Percentiles rank a stretch among this genome's conserved stretches.
phyloP scores from a whole-genome alignment of 2,888 invertebrate species.

The Chrysolina haemoptera region DNA sequence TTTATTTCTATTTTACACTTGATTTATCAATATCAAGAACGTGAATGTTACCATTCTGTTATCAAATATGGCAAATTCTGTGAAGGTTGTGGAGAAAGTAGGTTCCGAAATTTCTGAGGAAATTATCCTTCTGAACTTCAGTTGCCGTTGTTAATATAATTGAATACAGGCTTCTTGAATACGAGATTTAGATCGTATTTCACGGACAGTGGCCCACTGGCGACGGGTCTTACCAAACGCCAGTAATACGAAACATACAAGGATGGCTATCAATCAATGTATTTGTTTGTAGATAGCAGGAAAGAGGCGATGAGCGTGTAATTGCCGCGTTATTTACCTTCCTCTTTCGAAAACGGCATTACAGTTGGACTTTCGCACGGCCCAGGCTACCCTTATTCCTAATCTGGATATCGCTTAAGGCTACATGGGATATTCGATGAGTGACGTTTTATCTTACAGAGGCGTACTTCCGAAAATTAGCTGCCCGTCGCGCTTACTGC shows the following conservation, averaged over 20 bases:
- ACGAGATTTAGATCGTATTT: no score
- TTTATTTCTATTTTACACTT: no score
- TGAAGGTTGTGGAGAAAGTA: no score
- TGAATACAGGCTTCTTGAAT: no score
- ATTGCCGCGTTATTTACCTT: conserved; percentile 67
- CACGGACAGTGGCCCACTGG: not conserved
- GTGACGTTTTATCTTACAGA: not conserved
- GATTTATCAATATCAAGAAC: no score
- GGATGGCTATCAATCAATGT: conserved; percentile 33
- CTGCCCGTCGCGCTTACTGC: no score
- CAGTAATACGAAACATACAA: not conserved
- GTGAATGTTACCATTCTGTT: no score
- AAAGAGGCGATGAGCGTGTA: conserved; percentile 64
- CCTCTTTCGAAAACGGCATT: conserved; percentile 58
- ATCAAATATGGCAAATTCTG: no score
- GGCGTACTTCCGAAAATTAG: not conserved
- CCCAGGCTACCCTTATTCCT: conserved; percentile 31
- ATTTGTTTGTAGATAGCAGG: conserved; percentile 59
- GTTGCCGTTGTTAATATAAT: no score
- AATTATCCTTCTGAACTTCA: no score
- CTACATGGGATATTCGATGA: conserved; percentile 5
- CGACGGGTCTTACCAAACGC: not conserved
- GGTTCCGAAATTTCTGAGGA: no score
- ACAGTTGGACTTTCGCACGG: conserved; percentile 66
- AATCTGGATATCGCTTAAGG: conserved; percentile 38